These are phyloP conservation scores for Athalia rosae DNA, from an alignment of 2,888 invertebrate species.

Conservation along the genomic window DNA sequence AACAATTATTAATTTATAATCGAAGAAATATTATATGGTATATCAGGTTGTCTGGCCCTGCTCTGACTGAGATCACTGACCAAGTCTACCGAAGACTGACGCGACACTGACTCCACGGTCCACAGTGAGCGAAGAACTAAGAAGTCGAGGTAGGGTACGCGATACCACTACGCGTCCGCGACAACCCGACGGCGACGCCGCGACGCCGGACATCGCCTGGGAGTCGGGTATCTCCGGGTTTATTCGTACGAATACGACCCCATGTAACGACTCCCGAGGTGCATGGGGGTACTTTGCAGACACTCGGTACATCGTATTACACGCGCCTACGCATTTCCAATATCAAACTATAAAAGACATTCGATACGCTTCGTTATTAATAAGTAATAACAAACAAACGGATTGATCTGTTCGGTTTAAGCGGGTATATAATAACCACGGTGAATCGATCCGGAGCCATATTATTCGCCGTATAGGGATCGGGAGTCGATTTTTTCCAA, in stretches of 20 bases:
- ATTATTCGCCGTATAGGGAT: not conserved
- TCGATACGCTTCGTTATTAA: constrained; percentile 32
- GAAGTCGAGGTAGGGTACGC: too few relatives aligned
- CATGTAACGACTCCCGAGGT: constrained; percentile 31
- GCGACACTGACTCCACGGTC: constrained; percentile 63
- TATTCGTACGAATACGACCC: constrained; percentile 24
- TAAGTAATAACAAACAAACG: constrained; percentile 4
- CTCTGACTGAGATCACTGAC: constrained; percentile 67
- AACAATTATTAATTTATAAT: constrained; percentile 18
- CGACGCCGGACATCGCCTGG: constrained; percentile 4
- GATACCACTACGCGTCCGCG: not conserved
- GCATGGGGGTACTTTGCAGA: constrained; percentile 13
- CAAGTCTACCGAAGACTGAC: constrained; percentile 66
- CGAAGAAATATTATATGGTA: not conserved
- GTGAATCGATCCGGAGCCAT: not conserved
- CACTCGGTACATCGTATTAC: constrained; percentile 50
- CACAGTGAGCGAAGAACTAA: not conserved
- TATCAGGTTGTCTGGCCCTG: constrained; percentile 49
- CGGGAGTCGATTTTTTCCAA: too few relatives aligned
- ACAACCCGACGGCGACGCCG: constrained; percentile 25
- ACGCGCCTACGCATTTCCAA: constrained; percentile 62
- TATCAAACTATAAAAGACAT: constrained; percentile 34
- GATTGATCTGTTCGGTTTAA: not conserved
- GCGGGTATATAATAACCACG: too few relatives aligned
- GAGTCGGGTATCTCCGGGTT: constrained; percentile 36